A percentile compares a stretch with the other conserved stretches of the same genome.
These are phyloP conservation scores for Hypselothyrea guttata DNA, from an alignment of 2,888 invertebrate species.

Conservation along the genomic window DNA sequence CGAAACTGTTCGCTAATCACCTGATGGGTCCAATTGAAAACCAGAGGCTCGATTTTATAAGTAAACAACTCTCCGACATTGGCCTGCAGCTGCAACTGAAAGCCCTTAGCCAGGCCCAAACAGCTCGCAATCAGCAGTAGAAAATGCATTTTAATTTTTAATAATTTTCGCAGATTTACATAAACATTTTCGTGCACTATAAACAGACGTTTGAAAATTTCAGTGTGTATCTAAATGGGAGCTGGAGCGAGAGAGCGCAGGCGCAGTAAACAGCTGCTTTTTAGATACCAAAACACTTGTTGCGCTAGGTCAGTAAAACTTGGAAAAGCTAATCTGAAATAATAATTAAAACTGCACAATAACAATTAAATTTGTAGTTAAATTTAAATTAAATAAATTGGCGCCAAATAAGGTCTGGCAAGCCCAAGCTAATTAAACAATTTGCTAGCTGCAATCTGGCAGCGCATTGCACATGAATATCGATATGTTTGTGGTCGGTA, in stretches of 20 bases:
- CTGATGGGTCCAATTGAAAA: conserved; percentile 89
- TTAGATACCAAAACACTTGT: conserved; percentile 37
- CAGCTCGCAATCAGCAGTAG: conserved; percentile 26
- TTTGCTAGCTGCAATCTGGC: no score
- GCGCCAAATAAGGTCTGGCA: no score
- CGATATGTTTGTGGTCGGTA: no score
- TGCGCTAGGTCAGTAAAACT: conserved; percentile 60
- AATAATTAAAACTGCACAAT: not conserved
- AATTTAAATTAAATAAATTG: not conserved
- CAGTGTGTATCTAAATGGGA: conserved; percentile 57
- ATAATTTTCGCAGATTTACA: conserved; percentile 15
- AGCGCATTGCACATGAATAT: no score
- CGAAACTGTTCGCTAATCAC: conserved; percentile 80
- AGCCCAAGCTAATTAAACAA: no score
- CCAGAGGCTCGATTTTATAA: conserved; percentile 88
- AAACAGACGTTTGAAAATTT: conserved; percentile 48
- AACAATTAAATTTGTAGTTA: not conserved
- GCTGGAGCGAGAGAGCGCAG: conserved; percentile 49
- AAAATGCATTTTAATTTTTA: conserved; percentile 39
- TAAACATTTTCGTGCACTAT: conserved; percentile 38
- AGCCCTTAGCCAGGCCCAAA: conserved; percentile 10
- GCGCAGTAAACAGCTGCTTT: conserved; percentile 31
- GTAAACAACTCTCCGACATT: conserved; percentile 88
- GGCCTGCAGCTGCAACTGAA: conserved; percentile 63
- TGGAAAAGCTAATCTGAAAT: not conserved